A percentile compares a stretch with the other conserved stretches of the same genome.
phyloP scores from a whole-genome alignment of 1,140 invertebrate species.

The Drosophila suzukii region DNA sequence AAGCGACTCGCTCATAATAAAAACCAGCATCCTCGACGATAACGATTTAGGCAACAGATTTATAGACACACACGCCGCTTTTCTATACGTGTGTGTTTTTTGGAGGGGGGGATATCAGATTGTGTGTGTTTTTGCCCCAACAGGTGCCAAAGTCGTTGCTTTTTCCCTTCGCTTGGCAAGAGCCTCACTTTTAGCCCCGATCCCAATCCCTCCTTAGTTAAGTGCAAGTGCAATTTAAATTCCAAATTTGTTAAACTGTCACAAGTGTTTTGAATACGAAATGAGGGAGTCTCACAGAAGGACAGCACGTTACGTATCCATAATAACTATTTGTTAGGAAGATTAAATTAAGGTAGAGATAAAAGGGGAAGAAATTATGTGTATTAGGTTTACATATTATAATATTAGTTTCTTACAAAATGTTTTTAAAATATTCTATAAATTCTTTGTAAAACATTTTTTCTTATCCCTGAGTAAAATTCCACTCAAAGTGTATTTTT shows the following conservation, averaged over 20 bases:
- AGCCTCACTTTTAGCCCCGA: neutral
- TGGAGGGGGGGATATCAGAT: neutral
- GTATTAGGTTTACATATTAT: neutral
- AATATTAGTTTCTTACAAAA: too few relatives aligned
- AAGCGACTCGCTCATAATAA: slow-evolving; percentile 63
- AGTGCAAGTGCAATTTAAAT: slow-evolving; percentile 79
- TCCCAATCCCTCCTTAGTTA: slow-evolving; percentile 40
- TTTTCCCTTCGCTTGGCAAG: neutral
- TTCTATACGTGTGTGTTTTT: neutral
- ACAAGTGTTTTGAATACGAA: slow-evolving; percentile 76
- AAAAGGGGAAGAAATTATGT: neutral
- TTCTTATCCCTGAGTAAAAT: too few relatives aligned
- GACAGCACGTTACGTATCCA: slow-evolving; percentile 8
- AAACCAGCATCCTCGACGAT: slow-evolving; percentile 51
- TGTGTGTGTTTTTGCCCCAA: slow-evolving; percentile 39
- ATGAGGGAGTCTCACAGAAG: slow-evolving; percentile 53
- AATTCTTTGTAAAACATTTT: neutral
- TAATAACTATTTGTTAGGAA: neutral
- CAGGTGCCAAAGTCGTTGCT: slow-evolving; percentile 47
- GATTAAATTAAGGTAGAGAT: neutral
- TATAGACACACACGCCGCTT: slow-evolving; percentile 29
- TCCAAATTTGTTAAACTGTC: slow-evolving; percentile 80
- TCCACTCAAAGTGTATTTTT: too few relatives aligned
- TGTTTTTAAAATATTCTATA: neutral
- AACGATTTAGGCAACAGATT: slow-evolving; percentile 66